Conservation (phyloP, 2,888 invertebrate species). For the Clanis bilineata region DNA sequence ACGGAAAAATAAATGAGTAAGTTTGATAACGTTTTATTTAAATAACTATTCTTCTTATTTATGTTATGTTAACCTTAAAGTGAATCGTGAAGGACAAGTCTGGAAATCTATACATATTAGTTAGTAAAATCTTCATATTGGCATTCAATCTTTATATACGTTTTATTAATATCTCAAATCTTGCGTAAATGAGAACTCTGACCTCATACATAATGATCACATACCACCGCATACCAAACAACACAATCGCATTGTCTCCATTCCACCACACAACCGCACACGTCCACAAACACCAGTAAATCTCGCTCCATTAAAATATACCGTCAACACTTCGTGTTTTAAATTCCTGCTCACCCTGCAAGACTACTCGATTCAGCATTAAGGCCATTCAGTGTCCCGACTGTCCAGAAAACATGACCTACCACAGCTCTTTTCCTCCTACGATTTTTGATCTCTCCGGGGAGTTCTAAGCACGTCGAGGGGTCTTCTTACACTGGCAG, state of each 20-base stretch:
- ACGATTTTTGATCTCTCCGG: conserved; percentile 27
- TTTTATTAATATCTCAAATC: too few relatives aligned
- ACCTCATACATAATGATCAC: too few relatives aligned
- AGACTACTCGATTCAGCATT: conserved; percentile 64
- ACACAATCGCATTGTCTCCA: conserved; percentile 1
- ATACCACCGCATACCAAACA: not conserved
- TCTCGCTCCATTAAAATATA: conserved; percentile 41
- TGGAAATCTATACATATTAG: too few relatives aligned
- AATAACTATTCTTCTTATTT: too few relatives aligned
- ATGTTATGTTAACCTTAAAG: too few relatives aligned
- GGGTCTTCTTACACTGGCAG: conserved; percentile 49
- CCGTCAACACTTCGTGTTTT: conserved; percentile 52
- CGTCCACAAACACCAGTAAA: conserved; percentile 32
- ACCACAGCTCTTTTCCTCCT: conserved; percentile 30
- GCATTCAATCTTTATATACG: too few relatives aligned
- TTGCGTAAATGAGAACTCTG: too few relatives aligned
- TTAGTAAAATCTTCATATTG: too few relatives aligned
- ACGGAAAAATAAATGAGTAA: too few relatives aligned
- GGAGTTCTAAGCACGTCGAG: conserved; percentile 31
- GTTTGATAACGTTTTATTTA: too few relatives aligned
- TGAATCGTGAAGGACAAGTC: too few relatives aligned
- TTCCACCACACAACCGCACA: conserved; percentile 5
- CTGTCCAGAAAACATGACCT: conserved; percentile 42
- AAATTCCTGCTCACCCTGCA: conserved; percentile 61
- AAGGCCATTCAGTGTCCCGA: conserved; percentile 55